Base-by-base conservation (phyloP, 2,113 vertebrate genomes). In the Bubo bubo region DNA sequence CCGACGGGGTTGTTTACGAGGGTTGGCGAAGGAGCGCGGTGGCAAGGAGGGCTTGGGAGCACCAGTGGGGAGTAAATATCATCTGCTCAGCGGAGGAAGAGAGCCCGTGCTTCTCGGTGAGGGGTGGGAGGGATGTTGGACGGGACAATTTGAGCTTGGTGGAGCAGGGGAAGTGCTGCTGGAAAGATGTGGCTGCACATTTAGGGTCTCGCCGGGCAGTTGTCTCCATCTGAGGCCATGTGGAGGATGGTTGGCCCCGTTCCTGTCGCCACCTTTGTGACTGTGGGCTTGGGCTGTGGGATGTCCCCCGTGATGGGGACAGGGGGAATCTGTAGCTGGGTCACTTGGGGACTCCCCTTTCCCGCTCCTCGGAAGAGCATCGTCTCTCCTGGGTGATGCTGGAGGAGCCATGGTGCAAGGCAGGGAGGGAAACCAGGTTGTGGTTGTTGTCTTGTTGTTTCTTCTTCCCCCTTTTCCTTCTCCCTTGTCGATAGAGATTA, bases 1-100 rank as follows among this genome's bases (percentile, higher is more conserved):
- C 55, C 92, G 45, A 60, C 24, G 49, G 71, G 96, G 79, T 94
- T 95, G 87, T 93, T 97, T 96, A 93, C 37, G 95, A 94, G 95
- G 80, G 62, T 72, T 70, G 63, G 74, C 22, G 49, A 4, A 67
- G 74, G 82, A 95, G 66, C 14, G 41, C 6, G 18, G 75, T 74
- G 81, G 94, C 64, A n/a, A 80, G 63, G 71, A 74, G 68, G 60
- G 63, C 67, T 92, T n/a, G 63, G 86, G 89, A 90, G 83, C 41
- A 7, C 47, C 4, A 7, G 8, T 26, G 59, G 30, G 87, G 87
- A 73, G 94, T 21, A 62, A 81, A 56, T 70, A 35, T 23, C 73
- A 18, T 47, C 72, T 7, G 9, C 49, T 56, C 18, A 9, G 35
- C 4, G 68, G 86, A 76, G 49, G 62, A 24, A 11, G 39, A 55